These are phyloP conservation scores for Pseudomyrmex dendroicus DNA, from an alignment of 1,140 invertebrate genomes.

Conservation along the genomic window DNA sequence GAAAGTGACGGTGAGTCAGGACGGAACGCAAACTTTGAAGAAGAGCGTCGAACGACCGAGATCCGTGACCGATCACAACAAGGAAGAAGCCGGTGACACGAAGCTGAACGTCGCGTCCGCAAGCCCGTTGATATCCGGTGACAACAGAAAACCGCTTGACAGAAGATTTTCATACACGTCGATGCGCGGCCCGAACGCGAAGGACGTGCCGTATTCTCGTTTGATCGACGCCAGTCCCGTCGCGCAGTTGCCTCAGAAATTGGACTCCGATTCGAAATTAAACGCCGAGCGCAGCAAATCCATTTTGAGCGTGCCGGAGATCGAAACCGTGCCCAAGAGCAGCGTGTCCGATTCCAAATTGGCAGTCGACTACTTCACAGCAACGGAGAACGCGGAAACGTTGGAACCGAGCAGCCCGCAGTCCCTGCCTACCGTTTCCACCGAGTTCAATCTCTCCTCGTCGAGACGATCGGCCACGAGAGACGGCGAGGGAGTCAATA, in stretches of 20 bases:
- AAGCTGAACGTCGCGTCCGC: conserved; percentile 81
- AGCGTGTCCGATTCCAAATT: conserved; percentile 93
- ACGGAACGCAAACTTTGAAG: conserved; percentile 73
- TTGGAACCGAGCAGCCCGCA: conserved; percentile 78
- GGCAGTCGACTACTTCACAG: conserved; percentile 89
- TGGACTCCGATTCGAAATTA: conserved; percentile 92
- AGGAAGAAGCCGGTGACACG: conserved; percentile 76
- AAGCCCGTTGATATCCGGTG: conserved; percentile 80
- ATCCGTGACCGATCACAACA: conserved; percentile 80
- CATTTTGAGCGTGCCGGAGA: conserved; percentile 85
- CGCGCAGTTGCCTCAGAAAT: conserved; percentile 86
- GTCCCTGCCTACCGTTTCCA: conserved; percentile 75
- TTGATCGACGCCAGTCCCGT: conserved; percentile 89
- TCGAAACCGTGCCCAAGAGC: conserved; percentile 86
- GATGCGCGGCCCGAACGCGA: conserved; percentile 79
- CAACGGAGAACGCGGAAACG: conserved; percentile 74
- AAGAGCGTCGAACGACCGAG: conserved; percentile 78
- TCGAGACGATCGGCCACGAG: conserved; percentile 76
- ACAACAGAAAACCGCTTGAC: conserved; percentile 85
- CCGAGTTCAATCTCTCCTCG: conserved; percentile 77
- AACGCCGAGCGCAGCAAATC: conserved; percentile 89
- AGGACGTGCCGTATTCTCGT: conserved; percentile 92
- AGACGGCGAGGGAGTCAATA: conserved; percentile 83
- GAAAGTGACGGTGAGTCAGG: conserved; percentile 75
- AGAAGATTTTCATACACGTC: conserved; percentile 89